Evolutionary conservation across 2,113 vertebrate species (phyloP), one percentile per base, ranked within the genome.

Genomic region (Chrysemys picta): DNA sequence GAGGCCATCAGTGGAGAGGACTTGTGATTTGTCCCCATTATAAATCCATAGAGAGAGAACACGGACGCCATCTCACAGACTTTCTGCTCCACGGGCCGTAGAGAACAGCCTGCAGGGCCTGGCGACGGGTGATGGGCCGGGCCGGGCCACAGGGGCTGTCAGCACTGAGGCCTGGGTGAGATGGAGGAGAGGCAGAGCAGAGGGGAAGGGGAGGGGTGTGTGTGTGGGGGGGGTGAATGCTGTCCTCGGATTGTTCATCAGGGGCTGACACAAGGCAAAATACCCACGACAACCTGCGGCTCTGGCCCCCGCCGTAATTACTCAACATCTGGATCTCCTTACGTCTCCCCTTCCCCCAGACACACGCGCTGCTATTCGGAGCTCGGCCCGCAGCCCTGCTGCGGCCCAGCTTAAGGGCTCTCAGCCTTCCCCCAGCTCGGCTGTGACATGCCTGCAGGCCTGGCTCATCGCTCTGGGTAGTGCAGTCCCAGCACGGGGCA

Each of bases 221-320:
- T 31, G 27, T 6, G 56, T 24, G 54, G 22, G 45, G 45, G 84
- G 75, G n/a, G 82, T 78, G 52, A 1, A 4, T 0, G 76, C 88
- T 84, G 88, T 87, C 86, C 38, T 38, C 65, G 2, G 19, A 21
- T 38, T 9, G 9, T 19, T 38, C 65, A 21, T 9, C 8, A 0
- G 56, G 95, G 62, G 45, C 87, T 76, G 92, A 93, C 17, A 90
- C 78, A 87, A 87, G 16, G 45, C 52, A 93, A 85, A 38, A 82
- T 80, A 59, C 69, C 49, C 13, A 65, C 95, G 93, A 91, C 96
- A 82, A 65, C 84, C 89, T 16, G 92, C 96, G 96, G 97, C 96
- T 97, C 97, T 97, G 97, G 94, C 53, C 85, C 93, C 91, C 62
- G 29, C 91, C 88, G 84, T 82, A n/a, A 21, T 97, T 85, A 75